phyloP scores from a whole-genome alignment of 2,888 invertebrate species.

The Cyclophora punctaria region DNA sequence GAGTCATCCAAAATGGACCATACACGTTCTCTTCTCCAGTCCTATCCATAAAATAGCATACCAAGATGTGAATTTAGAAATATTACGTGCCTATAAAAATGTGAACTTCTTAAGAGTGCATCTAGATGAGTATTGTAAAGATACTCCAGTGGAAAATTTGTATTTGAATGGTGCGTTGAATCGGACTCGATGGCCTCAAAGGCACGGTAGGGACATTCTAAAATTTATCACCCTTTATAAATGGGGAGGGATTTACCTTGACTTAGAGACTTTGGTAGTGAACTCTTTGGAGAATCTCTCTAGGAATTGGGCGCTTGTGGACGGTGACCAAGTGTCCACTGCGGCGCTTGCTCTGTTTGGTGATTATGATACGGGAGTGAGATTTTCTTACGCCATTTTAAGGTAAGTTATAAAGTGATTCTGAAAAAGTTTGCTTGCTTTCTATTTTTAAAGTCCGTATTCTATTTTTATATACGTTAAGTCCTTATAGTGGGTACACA shows the following conservation, averaged over 20 bases:
- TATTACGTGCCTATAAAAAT: constrained; percentile 5
- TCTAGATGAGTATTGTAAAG: constrained; percentile 13
- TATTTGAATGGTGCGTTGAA: neutral
- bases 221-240: neutral
- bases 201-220: neutral
- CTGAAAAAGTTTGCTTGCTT: no score
- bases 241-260: neutral
- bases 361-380: no score
- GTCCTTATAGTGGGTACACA: no score
- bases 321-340: neutral
- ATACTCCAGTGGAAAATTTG: neutral
- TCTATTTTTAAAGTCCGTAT: no score
- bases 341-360: no score
- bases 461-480: no score
- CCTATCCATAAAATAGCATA: no score
- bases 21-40: constrained; percentile 21
- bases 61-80: no score
- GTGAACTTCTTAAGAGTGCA: constrained; percentile 13
- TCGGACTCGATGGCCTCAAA: no score
- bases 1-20: constrained; percentile 32
- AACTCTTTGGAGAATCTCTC: neutral
- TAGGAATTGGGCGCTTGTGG: neutral
- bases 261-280: neutral
- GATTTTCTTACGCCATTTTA: no score
- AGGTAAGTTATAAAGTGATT: no score